Conservation (phyloP, 1,140 invertebrate species). For the Danaus melanippus region DNA sequence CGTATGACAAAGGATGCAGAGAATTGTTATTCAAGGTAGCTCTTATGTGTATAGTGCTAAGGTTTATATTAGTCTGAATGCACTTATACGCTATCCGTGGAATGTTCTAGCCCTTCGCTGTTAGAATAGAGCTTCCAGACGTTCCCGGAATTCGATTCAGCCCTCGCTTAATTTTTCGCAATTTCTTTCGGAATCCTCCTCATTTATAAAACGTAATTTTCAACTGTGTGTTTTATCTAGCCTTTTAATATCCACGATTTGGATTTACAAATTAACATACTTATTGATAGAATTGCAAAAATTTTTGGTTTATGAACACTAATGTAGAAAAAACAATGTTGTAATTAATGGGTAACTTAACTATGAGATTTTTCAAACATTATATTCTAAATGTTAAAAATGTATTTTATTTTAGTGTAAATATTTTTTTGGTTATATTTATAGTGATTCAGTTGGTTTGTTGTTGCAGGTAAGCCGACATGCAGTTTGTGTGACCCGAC, state of each 20-base stretch:
- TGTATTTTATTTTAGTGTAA: not conserved
- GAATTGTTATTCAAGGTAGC: not conserved
- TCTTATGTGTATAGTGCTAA: not conserved
- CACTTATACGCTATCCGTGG: slow-evolving; percentile 8
- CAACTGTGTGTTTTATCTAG: too few relatives aligned
- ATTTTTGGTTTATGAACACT: too few relatives aligned
- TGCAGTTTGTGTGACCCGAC: slow-evolving; percentile 44
- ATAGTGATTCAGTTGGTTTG: slow-evolving; percentile 11
- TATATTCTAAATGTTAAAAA: not conserved
- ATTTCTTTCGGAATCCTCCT: not conserved
- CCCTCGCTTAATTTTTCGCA: slow-evolving; percentile 4
- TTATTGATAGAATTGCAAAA: too few relatives aligned
- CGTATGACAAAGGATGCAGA: too few relatives aligned
- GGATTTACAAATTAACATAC: too few relatives aligned
- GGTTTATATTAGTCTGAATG: slow-evolving; percentile 1
- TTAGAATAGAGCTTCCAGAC: slow-evolving; percentile 8
- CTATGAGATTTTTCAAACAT: too few relatives aligned
- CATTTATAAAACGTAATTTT: too few relatives aligned
- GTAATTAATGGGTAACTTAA: too few relatives aligned
- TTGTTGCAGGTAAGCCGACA: slow-evolving; percentile 61
- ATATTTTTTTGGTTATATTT: too few relatives aligned
- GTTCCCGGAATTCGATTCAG: slow-evolving; percentile 1
- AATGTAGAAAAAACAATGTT: too few relatives aligned
- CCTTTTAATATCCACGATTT: too few relatives aligned
- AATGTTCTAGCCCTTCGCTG: slow-evolving; percentile 12